These are phyloP conservation scores for Ditylenchus weischeri DNA, from an alignment of 2,888 invertebrate genomes.

Conservation along the genomic window DNA sequence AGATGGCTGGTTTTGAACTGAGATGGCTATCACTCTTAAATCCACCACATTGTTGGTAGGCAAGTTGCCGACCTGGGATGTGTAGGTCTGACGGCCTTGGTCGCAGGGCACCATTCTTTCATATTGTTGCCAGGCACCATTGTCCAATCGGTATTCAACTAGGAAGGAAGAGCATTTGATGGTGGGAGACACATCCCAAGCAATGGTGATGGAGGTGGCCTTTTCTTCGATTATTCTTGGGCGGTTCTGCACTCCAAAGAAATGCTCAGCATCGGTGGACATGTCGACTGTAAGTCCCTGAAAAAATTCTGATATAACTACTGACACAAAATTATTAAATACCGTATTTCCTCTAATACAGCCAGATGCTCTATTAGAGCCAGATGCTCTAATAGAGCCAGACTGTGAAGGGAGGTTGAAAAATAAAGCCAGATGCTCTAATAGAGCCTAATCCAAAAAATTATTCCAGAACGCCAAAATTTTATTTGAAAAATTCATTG, in stretches of 20 bases:
- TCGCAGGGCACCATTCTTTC: conserved; percentile 49
- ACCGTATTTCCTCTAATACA: no score
- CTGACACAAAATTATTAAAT: neutral
- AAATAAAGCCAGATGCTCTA: no score
- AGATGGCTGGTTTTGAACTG: conserved; percentile 49
- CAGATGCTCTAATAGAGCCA: no score
- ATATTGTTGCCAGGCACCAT: conserved; percentile 52
- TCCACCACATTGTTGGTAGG: conserved; percentile 57
- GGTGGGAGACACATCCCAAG: conserved; percentile 51
- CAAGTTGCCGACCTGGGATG: conserved; percentile 48
- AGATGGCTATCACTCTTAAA: conserved; percentile 51
- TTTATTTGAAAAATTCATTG: no score
- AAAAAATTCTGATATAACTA: neutral
- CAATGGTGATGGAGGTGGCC: conserved; percentile 54
- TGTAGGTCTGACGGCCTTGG: conserved; percentile 48
- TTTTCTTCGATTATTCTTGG: conserved; percentile 55
- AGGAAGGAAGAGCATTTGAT: conserved; percentile 50
- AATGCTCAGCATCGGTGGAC: conserved; percentile 51
- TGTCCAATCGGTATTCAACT: conserved; percentile 53
- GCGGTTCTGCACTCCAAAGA: conserved; percentile 37
- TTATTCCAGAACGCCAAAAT: no score
- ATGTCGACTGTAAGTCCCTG: conserved; percentile 49
- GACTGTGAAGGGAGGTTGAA: no score
- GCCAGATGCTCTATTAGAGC: no score
- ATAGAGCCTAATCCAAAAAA: no score